A percentile compares a stretch with the other conserved stretches of the same genome.
Conservation (phyloP, 2,888 invertebrate genomes). For the Hypena proboscidalis region DNA sequence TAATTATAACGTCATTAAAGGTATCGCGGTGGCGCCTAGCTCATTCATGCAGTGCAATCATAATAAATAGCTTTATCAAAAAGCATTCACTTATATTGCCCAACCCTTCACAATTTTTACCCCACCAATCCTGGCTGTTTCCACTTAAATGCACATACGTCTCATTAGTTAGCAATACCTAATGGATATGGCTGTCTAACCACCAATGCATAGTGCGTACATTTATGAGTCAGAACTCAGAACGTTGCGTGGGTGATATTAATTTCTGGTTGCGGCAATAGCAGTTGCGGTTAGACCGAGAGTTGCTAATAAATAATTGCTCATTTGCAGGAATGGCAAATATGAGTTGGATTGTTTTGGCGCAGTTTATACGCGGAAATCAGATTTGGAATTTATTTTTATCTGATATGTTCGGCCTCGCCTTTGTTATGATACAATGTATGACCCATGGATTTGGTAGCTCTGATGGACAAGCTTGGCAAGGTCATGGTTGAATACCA, state of each 20-base stretch:
- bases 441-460: too few relatives aligned
- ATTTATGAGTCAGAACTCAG: conserved; percentile 50
- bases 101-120: background rate
- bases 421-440: too few relatives aligned
- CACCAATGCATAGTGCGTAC: conserved; percentile 15
- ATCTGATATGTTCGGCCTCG: too few relatives aligned
- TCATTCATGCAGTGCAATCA: too few relatives aligned
- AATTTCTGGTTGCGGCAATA: conserved; percentile 49
- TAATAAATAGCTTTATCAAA: too few relatives aligned
- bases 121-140: conserved; percentile 10
- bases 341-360: conserved; percentile 20
- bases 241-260: conserved; percentile 52
- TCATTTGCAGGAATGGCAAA: conserved; percentile 34
- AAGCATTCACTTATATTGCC: too few relatives aligned
- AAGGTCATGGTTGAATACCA: too few relatives aligned
- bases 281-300: conserved; percentile 33
- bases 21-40: too few relatives aligned
- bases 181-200: conserved; percentile 27
- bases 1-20: too few relatives aligned
- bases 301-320: conserved; percentile 45
- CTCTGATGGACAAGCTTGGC: too few relatives aligned
- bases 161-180: conserved; percentile 34
- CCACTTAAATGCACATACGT: conserved; percentile 21
- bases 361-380: conserved; percentile 1
- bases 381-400: too few relatives aligned